phyloP scores from a whole-genome alignment of 2,888 invertebrate species.

The Tigriopus californicus region DNA sequence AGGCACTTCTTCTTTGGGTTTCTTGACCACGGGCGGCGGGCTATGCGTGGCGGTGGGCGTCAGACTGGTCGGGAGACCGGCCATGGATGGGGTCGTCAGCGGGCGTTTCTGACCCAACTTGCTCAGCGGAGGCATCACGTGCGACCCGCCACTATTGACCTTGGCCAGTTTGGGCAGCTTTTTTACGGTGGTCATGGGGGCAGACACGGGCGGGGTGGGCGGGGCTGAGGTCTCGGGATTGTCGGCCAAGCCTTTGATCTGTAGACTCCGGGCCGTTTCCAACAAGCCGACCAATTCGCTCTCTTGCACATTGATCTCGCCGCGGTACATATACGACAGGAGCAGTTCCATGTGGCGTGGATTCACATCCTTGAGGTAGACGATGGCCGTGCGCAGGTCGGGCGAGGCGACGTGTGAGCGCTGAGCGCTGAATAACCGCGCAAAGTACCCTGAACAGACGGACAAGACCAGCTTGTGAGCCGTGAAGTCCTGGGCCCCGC shows the following conservation, averaged over 20 bases:
- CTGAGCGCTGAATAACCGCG: not conserved
- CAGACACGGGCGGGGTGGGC: not conserved
- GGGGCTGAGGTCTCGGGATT: not conserved
- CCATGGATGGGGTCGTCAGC: too few species aligned
- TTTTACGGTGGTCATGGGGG: not conserved
- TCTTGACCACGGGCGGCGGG: too few species aligned
- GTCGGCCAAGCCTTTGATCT: not conserved
- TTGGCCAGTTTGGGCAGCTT: not conserved
- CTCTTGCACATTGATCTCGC: slow-evolving; percentile 14
- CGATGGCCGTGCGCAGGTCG: not conserved
- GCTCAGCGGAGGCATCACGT: too few species aligned
- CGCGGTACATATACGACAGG: slow-evolving; percentile 9
- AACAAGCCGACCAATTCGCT: not conserved
- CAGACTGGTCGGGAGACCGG: too few species aligned
- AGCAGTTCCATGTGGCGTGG: slow-evolving; percentile 9
- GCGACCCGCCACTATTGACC: too few species aligned
- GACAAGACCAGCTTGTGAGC: slow-evolving; percentile 8
- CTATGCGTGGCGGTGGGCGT: too few species aligned
- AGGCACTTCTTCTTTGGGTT: too few species aligned
- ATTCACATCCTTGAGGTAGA: slow-evolving; percentile 11
- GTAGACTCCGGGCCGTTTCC: not conserved
- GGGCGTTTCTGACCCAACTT: too few species aligned
- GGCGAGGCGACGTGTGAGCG: not conserved
- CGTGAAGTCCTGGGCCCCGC: not conserved
- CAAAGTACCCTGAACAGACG: slow-evolving; percentile 6